Conservation (phyloP, 1,140 invertebrate genomes). For the Antheraea pernyi region DNA sequence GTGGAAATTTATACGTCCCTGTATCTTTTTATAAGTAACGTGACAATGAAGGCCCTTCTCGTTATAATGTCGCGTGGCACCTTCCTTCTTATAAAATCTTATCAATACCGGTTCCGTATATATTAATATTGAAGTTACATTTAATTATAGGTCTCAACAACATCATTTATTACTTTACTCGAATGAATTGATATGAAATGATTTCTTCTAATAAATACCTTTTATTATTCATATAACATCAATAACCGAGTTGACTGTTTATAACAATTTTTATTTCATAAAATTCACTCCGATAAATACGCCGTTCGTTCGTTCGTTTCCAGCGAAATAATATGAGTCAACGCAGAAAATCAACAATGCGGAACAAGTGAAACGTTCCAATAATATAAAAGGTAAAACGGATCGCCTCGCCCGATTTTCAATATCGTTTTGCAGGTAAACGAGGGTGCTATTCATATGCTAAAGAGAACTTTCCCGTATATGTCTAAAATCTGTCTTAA, state of each 20-base stretch:
- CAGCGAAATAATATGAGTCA: slow-evolving; percentile 54
- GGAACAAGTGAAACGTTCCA: slow-evolving; percentile 61
- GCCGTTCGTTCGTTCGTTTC: slow-evolving; percentile 60
- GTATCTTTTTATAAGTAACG: slow-evolving; percentile 35
- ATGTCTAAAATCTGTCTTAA: slow-evolving; percentile 14
- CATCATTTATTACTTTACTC: background rate
- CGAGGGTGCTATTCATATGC: slow-evolving; percentile 49
- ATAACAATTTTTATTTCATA: slow-evolving; percentile 20
- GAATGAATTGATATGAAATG: background rate
- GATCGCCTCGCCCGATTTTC: slow-evolving; percentile 51
- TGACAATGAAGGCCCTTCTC: slow-evolving; percentile 30
- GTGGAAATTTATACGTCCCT: slow-evolving; percentile 43
- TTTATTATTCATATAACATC: background rate
- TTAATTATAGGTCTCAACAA: background rate
- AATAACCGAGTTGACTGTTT: slow-evolving; percentile 2
- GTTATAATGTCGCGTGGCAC: slow-evolving; percentile 28
- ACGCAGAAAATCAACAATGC: slow-evolving; percentile 53
- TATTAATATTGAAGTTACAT: slow-evolving; percentile 22
- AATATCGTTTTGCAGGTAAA: slow-evolving; percentile 55
- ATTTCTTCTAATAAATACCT: background rate
- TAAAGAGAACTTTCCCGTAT: slow-evolving; percentile 34
- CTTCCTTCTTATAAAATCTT: slow-evolving; percentile 17
- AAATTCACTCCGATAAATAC: slow-evolving; percentile 47
- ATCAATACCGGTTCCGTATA: slow-evolving; percentile 16
- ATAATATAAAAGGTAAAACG: slow-evolving; percentile 58